A percentile compares a stretch with the other conserved stretches of the same genome.
phyloP scores from a whole-genome alignment of 2,113 vertebrate genomes.

The Acanthisitta chloris region DNA sequence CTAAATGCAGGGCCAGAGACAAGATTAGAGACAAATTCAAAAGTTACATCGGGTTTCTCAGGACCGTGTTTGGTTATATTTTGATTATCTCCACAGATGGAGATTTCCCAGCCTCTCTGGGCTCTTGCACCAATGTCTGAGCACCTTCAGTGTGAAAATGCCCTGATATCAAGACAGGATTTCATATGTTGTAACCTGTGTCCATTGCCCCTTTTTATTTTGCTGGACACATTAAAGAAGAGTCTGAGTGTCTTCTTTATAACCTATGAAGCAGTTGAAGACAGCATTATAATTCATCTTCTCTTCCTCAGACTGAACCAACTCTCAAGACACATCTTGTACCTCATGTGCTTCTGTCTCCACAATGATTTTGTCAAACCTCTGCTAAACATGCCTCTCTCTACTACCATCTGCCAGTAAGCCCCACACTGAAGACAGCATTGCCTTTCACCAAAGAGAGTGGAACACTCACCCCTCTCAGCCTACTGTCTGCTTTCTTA shows the following conservation, averaged over 20 bases:
- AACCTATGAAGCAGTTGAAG: not conserved
- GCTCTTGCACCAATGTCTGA: rapidly evolving
- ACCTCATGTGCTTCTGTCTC: not conserved
- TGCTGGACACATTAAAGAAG: not conserved
- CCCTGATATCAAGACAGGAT: not conserved
- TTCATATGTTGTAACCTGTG: not conserved
- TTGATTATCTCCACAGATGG: not conserved
- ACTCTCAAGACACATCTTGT: not conserved
- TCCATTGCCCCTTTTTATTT: not conserved
- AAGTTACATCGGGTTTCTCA: not conserved
- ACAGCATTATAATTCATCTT: not conserved
- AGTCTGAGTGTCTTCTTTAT: not conserved
- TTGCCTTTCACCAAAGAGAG: not conserved
- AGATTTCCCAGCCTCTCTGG: not conserved
- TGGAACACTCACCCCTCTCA: not conserved
- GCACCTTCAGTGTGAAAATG: not conserved
- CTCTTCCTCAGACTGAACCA: not conserved
- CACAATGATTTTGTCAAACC: not conserved
- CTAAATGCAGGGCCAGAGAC: not conserved
- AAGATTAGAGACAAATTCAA: not conserved
- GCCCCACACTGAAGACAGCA: not conserved
- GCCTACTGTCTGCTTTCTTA: not conserved
- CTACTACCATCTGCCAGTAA: not conserved
- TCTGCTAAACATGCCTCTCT: not conserved
- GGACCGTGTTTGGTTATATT: not conserved